phyloP scores from a whole-genome alignment of 1,140 invertebrate species.

The Heliconius eleuchia region DNA sequence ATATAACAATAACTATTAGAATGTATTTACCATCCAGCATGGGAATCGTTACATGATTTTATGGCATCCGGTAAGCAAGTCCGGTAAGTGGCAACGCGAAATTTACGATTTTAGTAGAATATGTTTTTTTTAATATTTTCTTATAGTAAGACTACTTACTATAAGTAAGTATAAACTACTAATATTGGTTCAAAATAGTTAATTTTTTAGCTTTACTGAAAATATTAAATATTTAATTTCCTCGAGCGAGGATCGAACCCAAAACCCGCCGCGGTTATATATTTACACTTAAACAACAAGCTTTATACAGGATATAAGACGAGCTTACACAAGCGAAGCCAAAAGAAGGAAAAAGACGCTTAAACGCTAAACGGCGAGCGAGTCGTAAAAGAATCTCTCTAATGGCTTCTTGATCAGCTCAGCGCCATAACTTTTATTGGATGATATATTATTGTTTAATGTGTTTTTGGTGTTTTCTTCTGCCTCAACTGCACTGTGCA shows the following conservation, averaged over 20 bases:
- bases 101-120: neutral
- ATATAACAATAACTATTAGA: conserved; percentile 2
- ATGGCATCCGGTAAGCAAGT: neutral
- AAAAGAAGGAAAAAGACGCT: conserved; percentile 42
- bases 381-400: conserved; percentile 54
- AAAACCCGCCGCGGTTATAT: neutral
- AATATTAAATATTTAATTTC: too few relatives aligned
- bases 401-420: conserved; percentile 56
- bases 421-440: conserved; percentile 53
- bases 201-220: too few relatives aligned
- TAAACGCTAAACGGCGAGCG: conserved; percentile 43
- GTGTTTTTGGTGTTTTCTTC: conserved; percentile 38
- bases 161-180: too few relatives aligned
- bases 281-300: neutral
- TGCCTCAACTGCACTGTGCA: conserved; percentile 5
- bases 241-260: too few relatives aligned
- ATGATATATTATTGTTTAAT: conserved; percentile 38
- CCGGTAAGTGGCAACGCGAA: neutral
- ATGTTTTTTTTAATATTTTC: neutral
- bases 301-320: neutral
- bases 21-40: conserved; percentile 1
- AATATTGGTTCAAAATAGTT: too few relatives aligned
- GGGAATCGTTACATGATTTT: neutral
- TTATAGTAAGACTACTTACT: too few relatives aligned
- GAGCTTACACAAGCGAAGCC: conserved; percentile 16